Conservation (phyloP, 2,888 invertebrate genomes). For the Synanthedon vespiformis region DNA sequence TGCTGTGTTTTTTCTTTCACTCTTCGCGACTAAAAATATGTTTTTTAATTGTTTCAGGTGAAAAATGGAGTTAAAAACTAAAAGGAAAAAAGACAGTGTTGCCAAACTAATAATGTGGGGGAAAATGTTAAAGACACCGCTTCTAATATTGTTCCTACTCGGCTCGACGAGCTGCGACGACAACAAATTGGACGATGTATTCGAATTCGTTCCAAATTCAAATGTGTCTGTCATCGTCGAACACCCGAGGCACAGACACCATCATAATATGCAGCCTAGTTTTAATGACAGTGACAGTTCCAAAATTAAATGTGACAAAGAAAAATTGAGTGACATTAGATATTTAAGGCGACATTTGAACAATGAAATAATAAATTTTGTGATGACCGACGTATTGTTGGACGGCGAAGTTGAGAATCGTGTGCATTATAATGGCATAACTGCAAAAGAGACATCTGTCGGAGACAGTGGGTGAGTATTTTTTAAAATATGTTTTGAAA, state of each 20-base stretch:
- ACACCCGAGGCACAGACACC: conserved; percentile 10
- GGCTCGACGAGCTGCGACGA: conserved; percentile 53
- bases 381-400: conserved; percentile 73
- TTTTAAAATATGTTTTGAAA: background rate
- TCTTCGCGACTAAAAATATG: too few relatives aligned
- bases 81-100: conserved; percentile 50
- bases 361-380: conserved; percentile 69
- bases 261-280: conserved; percentile 18
- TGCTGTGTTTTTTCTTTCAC: too few relatives aligned
- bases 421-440: conserved; percentile 73
- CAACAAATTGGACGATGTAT: conserved; percentile 22
- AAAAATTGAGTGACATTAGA: conserved; percentile 43
- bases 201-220: conserved; percentile 11
- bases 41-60: background rate
- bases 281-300: conserved; percentile 17
- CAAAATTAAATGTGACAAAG: conserved; percentile 16
- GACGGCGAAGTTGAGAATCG: conserved; percentile 80
- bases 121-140: conserved; percentile 43
- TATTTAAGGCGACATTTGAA: conserved; percentile 53
- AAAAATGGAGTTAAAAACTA: conserved; percentile 55
- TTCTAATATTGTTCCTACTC: conserved; percentile 45
- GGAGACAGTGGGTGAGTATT: conserved; percentile 62
- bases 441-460: conserved; percentile 76
- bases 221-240: conserved; percentile 9
- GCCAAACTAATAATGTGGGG: conserved; percentile 43